Percentiles rank a stretch among this genome's conserved stretches.
Evolutionary conservation across 2,888 invertebrate species (phyloP).

Genomic region (Orchesellides sinensis): DNA sequence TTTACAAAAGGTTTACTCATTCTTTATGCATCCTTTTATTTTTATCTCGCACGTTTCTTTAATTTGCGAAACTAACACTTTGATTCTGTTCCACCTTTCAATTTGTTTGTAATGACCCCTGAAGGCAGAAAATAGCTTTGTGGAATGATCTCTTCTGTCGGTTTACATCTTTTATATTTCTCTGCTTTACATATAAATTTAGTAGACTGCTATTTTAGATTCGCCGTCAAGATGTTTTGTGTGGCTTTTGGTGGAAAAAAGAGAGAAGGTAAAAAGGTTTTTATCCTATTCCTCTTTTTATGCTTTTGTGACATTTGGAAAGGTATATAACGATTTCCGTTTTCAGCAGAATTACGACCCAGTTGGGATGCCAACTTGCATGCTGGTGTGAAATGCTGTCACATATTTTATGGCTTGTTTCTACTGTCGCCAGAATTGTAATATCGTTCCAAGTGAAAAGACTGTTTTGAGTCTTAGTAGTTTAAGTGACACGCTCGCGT

Average conservation of each 20-base stretch:
- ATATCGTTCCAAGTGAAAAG: conserved; percentile 56
- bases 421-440: conserved; percentile 65
- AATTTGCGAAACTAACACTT: conserved; percentile 46
- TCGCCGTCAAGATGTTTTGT: conserved; percentile 45
- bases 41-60: conserved; percentile 34
- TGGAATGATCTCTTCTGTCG: conserved; percentile 47
- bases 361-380: conserved; percentile 66
- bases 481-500: conserved; percentile 60
- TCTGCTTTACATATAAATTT: conserved; percentile 31
- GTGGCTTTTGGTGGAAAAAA: conserved; percentile 39
- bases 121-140: conserved; percentile 20
- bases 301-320: conserved; percentile 61
- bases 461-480: conserved; percentile 41
- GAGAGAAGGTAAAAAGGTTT: conserved; percentile 14
- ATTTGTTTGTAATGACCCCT: conserved; percentile 33
- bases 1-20: background rate
- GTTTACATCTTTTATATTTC: conserved; percentile 22
- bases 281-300: conserved; percentile 54
- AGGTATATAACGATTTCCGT: conserved; percentile 66
- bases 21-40: background rate
- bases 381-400: conserved; percentile 67
- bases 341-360: conserved; percentile 66
- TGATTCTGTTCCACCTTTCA: conserved; percentile 34
- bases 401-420: conserved; percentile 69
- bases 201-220: background rate